Conservation (phyloP, 2,113 vertebrate genomes). For the Elephas maximus region DNA sequence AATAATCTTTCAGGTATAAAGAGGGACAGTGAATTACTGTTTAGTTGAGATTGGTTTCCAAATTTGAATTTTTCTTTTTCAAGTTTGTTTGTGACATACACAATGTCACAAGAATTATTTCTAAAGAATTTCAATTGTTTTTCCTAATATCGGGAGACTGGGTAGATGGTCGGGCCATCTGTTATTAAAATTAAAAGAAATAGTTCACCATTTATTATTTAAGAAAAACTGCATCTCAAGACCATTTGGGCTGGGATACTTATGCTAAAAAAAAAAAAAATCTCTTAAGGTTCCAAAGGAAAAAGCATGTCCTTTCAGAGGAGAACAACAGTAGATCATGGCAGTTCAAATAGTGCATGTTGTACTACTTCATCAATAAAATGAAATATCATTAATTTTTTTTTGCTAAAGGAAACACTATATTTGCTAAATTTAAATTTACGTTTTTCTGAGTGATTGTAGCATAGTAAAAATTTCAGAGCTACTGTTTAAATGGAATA, state of each 20-base stretch:
- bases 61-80: conserved; percentile 9
- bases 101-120: conserved; percentile 32
- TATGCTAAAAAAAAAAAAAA: not conserved
- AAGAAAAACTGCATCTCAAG: conserved; percentile 42
- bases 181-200: conserved; percentile 58
- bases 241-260: not conserved
- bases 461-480: conserved; percentile 6
- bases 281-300: conserved; percentile 45
- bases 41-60: conserved; percentile 12
- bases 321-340: not conserved
- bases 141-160: too few species aligned
- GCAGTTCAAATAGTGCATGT: not conserved
- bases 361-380: not conserved
- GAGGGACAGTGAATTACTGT: conserved; percentile 45
- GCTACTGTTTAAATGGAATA: conserved; percentile 25
- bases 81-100: conserved; percentile 62
- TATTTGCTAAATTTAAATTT: conserved; percentile 33
- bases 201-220: conserved; percentile 28
- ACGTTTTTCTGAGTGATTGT: conserved; percentile 58
- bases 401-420: not conserved
- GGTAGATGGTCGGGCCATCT: not conserved
- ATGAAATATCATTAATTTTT: not conserved
- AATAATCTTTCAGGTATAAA: conserved; percentile 34
- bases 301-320: not conserved
- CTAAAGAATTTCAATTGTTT: conserved; percentile 28